Base-by-base conservation (phyloP, 1,140 invertebrate species). In the Samia ricini region DNA sequence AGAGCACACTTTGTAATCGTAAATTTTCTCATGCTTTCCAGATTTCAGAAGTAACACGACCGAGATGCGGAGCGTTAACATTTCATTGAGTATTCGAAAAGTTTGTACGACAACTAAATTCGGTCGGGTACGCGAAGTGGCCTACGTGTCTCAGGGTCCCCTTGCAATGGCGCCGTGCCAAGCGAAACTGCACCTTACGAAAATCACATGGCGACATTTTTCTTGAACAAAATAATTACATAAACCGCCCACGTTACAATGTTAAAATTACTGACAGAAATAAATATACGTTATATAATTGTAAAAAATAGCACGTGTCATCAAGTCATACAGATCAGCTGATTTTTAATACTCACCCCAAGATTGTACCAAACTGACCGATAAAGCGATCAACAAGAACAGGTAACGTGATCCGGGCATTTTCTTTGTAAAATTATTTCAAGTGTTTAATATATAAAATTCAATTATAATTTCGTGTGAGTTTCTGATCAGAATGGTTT, bases 301-400 rank as follows among this genome's bases (percentile, higher is more conserved):
- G 29, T 36, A 59, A 81, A 82, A 82, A 81, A 80, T 73, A 74
- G 70, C 86, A 86, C 85, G 83, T 89, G 84, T 76, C 76, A 52
- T 72, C n/a, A n/a, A n/a, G n/a, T n/a, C n/a, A 66, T 57, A n/a
- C n/a, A 55, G 63, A 84, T 85, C 84, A 87, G 84, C 83, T 86
- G 82, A 87, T 86, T 81, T 76, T 72, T 66, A 64, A 76, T 78
- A 89, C 86, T 85, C 63, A 87, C 86, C 86, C 86, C 86, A 89
- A 6, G 81, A 85, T 54, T 76, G 71, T 60, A 73, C 82, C 60
- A 79, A 54, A 66, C 73, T 71, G 55, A 83, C 61, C 26, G 68
- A 72, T 29, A 86, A 59, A 29, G 76, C 66, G 48, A 79, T 55
- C 42, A 81, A 66, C 50, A 77, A 74, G 42, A 89, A 62, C n/a